These are phyloP conservation scores for Hippopotamyrus pictus DNA, from an alignment of 2,797 vertebrate genomes.

Conservation along the genomic window DNA sequence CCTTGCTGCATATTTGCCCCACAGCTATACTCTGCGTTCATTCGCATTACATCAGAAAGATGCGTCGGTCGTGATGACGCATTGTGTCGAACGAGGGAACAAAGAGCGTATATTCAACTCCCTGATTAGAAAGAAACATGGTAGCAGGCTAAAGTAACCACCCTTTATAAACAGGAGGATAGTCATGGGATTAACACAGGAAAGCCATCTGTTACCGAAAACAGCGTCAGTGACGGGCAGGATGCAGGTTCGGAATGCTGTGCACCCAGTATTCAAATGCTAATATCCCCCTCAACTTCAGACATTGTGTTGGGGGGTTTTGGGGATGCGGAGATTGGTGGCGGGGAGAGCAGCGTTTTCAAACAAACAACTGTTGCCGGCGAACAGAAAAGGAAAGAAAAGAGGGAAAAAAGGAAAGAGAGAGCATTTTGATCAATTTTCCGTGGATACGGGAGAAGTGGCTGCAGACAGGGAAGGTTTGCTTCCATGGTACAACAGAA, in stretches of 20 bases:
- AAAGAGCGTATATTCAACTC: neutral
- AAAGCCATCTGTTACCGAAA: neutral
- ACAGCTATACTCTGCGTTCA: neutral
- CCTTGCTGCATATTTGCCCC: neutral
- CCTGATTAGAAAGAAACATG: neutral
- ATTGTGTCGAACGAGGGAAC: neutral
- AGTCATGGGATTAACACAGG: neutral
- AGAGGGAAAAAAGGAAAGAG: neutral
- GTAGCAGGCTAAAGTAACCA: neutral
- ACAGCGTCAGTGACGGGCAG: neutral
- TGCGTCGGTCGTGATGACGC: neutral
- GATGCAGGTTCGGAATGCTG: neutral
- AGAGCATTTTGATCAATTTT: constrained; percentile 11
- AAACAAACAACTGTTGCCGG: neutral
- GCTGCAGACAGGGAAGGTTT: neutral
- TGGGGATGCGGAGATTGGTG: neutral
- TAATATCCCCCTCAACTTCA: neutral
- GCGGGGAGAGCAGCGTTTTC: neutral
- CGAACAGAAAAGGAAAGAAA: neutral
- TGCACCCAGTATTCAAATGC: neutral
- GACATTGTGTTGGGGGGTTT: neutral
- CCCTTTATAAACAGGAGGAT: neutral
- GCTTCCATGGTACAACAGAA: constrained; percentile 13
- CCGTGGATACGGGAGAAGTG: constrained; percentile 5
- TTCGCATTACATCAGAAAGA: neutral